Evolutionary conservation across 2,797 vertebrate genomes (phyloP).

Genomic region (Adrianichthys oophorus): DNA sequence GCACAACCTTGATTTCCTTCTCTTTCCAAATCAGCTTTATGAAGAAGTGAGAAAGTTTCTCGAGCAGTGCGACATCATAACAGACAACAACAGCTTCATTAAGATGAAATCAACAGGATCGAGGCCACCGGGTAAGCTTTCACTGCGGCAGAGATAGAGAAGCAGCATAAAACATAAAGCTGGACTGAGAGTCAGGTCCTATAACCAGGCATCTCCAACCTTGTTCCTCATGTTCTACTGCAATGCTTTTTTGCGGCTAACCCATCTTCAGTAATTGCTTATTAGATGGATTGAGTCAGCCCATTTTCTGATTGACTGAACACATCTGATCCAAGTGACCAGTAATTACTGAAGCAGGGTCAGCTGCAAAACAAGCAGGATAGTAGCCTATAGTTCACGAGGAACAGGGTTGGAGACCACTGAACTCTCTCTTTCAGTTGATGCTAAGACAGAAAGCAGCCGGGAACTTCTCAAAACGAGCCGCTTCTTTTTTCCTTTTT

Average conservation of each 20-base stretch:
- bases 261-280: too few relatives aligned
- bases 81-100: constrained; percentile 87
- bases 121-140: constrained; percentile 82
- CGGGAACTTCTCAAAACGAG: constrained; percentile 14
- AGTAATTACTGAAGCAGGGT: too few relatives aligned
- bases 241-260: too few relatives aligned
- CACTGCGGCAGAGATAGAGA: not conserved
- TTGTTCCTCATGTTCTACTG: too few relatives aligned
- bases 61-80: constrained; percentile 82
- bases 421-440: constrained; percentile 11
- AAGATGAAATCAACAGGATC: constrained; percentile 82
- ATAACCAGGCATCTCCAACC: too few relatives aligned
- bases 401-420: too few relatives aligned
- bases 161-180: not conserved
- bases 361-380: too few relatives aligned
- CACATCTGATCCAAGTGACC: too few relatives aligned
- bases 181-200: not conserved
- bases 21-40: constrained; percentile 74
- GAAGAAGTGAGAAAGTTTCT: constrained; percentile 87
- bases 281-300: not conserved
- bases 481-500: not conserved
- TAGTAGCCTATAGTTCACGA: too few relatives aligned
- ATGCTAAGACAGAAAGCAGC: not conserved
- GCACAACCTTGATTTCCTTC: not conserved
- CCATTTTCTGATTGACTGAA: too few relatives aligned